Evolutionary conservation across 2,797 vertebrate species (phyloP).

Genomic region (Odontamblyopus lacepedii): DNA sequence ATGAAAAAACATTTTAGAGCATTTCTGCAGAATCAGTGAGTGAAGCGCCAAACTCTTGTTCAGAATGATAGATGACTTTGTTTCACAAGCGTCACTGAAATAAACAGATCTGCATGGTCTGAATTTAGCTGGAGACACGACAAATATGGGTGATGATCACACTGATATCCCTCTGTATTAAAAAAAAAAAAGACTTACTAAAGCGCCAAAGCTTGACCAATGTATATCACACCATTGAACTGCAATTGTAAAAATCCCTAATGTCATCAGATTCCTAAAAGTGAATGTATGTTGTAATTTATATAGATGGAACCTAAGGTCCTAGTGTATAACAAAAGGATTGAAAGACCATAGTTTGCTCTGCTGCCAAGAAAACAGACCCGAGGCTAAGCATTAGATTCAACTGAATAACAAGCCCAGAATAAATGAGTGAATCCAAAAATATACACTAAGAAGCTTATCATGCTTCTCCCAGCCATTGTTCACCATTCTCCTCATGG

Average conservation of each 20-base stretch:
- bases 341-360: background rate
- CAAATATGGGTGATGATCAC: too few species aligned
- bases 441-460: constrained; percentile 10
- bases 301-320: background rate
- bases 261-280: constrained; percentile 1
- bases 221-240: constrained; percentile 5
- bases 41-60: too few species aligned
- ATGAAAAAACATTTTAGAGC: too few species aligned
- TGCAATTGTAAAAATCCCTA: constrained; percentile 15
- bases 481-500: constrained; percentile 11
- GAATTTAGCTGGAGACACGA: too few species aligned
- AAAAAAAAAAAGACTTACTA: too few species aligned
- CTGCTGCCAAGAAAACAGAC: constrained; percentile 21
- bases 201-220: background rate
- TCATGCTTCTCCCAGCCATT: background rate
- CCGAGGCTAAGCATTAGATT: constrained; percentile 17
- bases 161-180: too few species aligned
- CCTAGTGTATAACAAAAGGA: background rate
- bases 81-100: too few species aligned
- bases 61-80: too few species aligned
- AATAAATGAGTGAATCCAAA: constrained; percentile 22
- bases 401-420: constrained; percentile 12
- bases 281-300: constrained; percentile 1
- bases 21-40: too few species aligned
- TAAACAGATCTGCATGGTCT: too few species aligned